Evolutionary conservation across 2,113 vertebrate genomes (phyloP), one percentile per base, ranked within the genome.

Genomic region (Anoura caudifer): DNA sequence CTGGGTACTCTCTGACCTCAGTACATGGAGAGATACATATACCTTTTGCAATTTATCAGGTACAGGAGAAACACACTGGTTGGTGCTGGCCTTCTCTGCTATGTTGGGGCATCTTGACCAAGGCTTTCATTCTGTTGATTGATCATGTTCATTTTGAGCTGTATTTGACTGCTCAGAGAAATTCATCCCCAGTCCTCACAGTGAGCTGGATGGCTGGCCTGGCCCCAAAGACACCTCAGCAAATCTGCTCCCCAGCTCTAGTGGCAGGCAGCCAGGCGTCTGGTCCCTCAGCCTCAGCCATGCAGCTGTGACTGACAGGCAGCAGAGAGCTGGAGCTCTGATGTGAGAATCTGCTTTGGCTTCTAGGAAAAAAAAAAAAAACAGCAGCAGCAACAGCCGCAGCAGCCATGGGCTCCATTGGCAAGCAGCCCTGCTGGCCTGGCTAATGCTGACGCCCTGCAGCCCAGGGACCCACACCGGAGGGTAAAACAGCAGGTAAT

Each of bases 241-340:
- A 97, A 92, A 97, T 96, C 95, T 97, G 96, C 92, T 96, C 54
- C 95, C 96, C 95, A 92, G 87, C 59, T 86, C 94, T 54, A 81
- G 84, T 90, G 96, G 96, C 90, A 3, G 93, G 76, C 84, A 73
- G 96, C 97, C 97, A 98, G 94, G 87, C 38, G 1, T 95, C 94
- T 96, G 95, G 70, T 92, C 94, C 93, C 93, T 67, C 10, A 5
- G 65, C 69, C 85, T 87, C 76, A 52, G 87, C 56, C 47, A 3
- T 77, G 87, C 81, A 92, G 94, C 92, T 95, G 65, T 96, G 96
- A 97, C 52, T 84, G 92, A 96, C 95, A 97, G 90, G 88, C 95
- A 95, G 94, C 87, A 70, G 93, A 83, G 91, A 92, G 91, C 77
- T 93, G 76, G 63, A 72, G 89, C 70, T 87, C 67, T 70, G 73